phyloP scores from a whole-genome alignment of 2,797 vertebrate genomes.

The Hyperoplus immaculatus region DNA sequence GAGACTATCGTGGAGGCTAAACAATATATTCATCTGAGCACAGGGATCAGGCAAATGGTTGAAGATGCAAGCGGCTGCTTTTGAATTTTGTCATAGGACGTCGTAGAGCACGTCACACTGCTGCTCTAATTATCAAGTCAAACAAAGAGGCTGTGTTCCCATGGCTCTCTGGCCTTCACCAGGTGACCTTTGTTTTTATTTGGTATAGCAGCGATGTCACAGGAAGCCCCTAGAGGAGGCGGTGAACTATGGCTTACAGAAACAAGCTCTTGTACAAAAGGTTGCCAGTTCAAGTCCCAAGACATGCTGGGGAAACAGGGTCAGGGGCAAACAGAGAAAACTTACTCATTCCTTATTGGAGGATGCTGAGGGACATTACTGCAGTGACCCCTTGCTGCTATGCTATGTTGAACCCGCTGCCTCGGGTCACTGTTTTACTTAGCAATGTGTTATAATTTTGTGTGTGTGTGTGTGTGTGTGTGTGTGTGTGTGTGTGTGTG shows the following conservation, averaged over 20 bases:
- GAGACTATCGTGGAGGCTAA: slow-evolving; percentile 12
- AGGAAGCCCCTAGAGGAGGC: slow-evolving; percentile 63
- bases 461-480: too few species aligned
- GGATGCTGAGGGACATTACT: slow-evolving; percentile 27
- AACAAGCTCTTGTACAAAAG: slow-evolving; percentile 62
- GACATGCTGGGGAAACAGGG: slow-evolving; percentile 53
- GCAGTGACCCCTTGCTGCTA: slow-evolving; percentile 12
- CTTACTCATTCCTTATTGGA: slow-evolving; percentile 31
- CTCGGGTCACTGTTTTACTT: slow-evolving; percentile 23
- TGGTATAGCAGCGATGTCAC: slow-evolving; percentile 60
- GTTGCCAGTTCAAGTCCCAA: slow-evolving; percentile 71
- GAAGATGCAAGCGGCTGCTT: slow-evolving; percentile 24
- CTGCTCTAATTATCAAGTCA: slow-evolving; percentile 53
- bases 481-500: too few species aligned
- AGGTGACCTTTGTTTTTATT: slow-evolving; percentile 73
- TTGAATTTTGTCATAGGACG: neutral
- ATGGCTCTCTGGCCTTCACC: slow-evolving; percentile 65
- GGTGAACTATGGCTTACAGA: slow-evolving; percentile 71
- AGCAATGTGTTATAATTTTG: slow-evolving; percentile 4
- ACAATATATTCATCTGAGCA: slow-evolving; percentile 24
- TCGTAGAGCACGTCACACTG: slow-evolving; percentile 10
- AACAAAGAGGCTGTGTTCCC: slow-evolving; percentile 57
- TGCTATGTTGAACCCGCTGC: slow-evolving; percentile 3
- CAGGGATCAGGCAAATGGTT: slow-evolving; percentile 33
- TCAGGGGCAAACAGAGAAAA: slow-evolving; percentile 25